Conservation (phyloP, 64 coral and sea anemone species). For the Porites lutea region DNA sequence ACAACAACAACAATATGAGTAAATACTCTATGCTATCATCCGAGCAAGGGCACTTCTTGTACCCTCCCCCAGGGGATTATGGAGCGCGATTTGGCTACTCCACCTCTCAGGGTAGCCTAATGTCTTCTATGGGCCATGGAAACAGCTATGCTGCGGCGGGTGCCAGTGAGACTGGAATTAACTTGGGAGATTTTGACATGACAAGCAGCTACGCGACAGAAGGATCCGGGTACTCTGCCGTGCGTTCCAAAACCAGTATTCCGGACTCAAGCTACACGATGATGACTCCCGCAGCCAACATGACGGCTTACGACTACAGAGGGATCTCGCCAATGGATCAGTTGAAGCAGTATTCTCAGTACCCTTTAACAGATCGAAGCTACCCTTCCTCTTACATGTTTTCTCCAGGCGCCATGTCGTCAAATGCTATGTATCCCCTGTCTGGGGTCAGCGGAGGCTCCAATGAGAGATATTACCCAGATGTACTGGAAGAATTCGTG, state of each 20-base stretch:
- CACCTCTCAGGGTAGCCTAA: conserved; percentile 32
- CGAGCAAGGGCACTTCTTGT: conserved; percentile 88
- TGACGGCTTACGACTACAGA: conserved; percentile 77
- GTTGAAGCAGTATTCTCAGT: conserved; percentile 93
- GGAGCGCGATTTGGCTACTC: conserved; percentile 75
- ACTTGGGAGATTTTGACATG: conserved; percentile 75
- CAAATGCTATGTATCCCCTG: conserved; percentile 84
- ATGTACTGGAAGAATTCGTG: conserved; percentile 92
- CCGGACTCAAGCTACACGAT: conserved; percentile 61
- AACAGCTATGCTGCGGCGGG: conserved; percentile 33
- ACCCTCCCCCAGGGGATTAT: conserved; percentile 81
- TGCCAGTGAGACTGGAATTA: conserved; percentile 4
- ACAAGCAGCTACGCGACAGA: conserved; percentile 57
- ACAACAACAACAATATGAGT: conserved; percentile 37
- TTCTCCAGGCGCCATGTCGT: conserved; percentile 68
- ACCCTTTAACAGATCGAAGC: conserved; percentile 79
- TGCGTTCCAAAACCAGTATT: conserved; percentile 73
- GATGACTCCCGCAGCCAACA: conserved; percentile 40
- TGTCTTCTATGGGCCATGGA: conserved; percentile 21
- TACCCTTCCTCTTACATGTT: conserved; percentile 93
- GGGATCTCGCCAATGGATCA: conserved; percentile 88
- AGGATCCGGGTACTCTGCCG: conserved; percentile 8
- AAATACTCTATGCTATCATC: conserved; percentile 37
- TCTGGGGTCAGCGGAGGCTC: conserved; percentile 67
- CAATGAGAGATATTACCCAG: conserved; percentile 89